Percentiles rank a stretch among this genome's conserved stretches.
These are phyloP conservation scores for Trissolcus brochymenae DNA, from an alignment of 2,888 invertebrate species.

Conservation along the genomic window DNA sequence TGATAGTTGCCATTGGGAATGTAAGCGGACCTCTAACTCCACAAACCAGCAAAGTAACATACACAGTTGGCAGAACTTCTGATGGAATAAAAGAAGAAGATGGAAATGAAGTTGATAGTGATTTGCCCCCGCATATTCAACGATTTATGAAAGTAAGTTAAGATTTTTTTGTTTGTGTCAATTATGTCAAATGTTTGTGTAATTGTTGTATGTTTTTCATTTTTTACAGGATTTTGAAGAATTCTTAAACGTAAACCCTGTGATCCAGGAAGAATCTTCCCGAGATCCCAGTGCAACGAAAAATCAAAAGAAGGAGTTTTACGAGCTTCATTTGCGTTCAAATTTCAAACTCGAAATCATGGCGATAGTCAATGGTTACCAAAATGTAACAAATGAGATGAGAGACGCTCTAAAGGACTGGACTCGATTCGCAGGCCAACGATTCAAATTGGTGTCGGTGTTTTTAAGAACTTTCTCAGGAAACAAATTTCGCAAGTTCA, in stretches of 20 bases:
- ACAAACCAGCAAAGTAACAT: conserved; percentile 18
- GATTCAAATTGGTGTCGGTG: conserved; percentile 12
- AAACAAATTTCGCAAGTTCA: background rate
- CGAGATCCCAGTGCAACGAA: conserved; percentile 20
- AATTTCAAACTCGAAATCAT: conserved; percentile 30
- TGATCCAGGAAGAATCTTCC: conserved; percentile 28
- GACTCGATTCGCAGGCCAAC: background rate
- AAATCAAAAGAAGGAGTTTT: conserved; percentile 38
- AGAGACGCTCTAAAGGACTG: background rate
- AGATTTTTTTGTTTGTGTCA: too few species aligned
- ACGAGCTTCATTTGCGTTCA: conserved; percentile 31
- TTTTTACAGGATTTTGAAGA: conserved; percentile 47
- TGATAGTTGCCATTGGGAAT: conserved; percentile 6
- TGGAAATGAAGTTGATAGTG: conserved; percentile 3
- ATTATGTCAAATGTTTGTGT: background rate
- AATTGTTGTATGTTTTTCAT: background rate
- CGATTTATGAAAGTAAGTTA: conserved; percentile 14
- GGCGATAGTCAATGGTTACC: conserved; percentile 27
- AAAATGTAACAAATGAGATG: conserved; percentile 32
- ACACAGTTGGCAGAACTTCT: conserved; percentile 8
- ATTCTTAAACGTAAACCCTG: conserved; percentile 30
- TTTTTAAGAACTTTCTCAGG: conserved; percentile 12
- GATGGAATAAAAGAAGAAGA: conserved; percentile 11
- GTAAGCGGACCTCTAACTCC: background rate
- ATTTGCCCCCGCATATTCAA: conserved; percentile 31